Percentiles rank a stretch among this genome's conserved stretches.
These are phyloP conservation scores for Furcula furcula DNA, from an alignment of 2,888 invertebrate species.

Conservation along the genomic window DNA sequence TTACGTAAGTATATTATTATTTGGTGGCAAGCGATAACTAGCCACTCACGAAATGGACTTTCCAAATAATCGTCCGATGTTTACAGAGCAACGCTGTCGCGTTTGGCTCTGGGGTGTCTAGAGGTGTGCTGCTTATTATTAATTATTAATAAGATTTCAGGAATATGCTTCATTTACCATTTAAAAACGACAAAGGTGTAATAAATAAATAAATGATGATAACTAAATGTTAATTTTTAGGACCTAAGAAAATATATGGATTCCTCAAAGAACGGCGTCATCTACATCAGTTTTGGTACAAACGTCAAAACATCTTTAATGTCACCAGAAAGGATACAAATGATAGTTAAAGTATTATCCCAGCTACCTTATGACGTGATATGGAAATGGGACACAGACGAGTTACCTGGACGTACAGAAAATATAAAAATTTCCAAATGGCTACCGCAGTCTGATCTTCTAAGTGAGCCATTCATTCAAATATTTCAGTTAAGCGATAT, in stretches of 20 bases:
- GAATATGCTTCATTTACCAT: too few species aligned
- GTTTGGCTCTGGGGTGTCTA: too few species aligned
- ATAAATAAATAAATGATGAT: too few species aligned
- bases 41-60: too few species aligned
- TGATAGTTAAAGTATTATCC: constrained; percentile 49
- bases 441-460: constrained; percentile 11
- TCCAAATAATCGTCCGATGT: too few species aligned
- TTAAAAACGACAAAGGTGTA: too few species aligned
- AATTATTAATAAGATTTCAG: too few species aligned
- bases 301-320: constrained; percentile 48
- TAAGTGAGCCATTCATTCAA: constrained; percentile 8
- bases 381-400: constrained; percentile 39
- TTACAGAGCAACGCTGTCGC: too few species aligned
- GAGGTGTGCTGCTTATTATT: too few species aligned
- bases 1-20: too few species aligned
- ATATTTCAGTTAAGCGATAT: background rate
- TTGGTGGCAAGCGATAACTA: too few species aligned
- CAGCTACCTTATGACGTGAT: constrained; percentile 59
- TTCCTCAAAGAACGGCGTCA: constrained; percentile 55
- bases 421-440: constrained; percentile 61
- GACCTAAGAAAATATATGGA: constrained; percentile 55
- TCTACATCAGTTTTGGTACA: constrained; percentile 69
- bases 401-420: constrained; percentile 25
- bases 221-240: constrained; percentile 21
- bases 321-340: constrained; percentile 40